Base-by-base conservation (phyloP, 2,113 vertebrate species). In the Spheniscus mendiculus region DNA sequence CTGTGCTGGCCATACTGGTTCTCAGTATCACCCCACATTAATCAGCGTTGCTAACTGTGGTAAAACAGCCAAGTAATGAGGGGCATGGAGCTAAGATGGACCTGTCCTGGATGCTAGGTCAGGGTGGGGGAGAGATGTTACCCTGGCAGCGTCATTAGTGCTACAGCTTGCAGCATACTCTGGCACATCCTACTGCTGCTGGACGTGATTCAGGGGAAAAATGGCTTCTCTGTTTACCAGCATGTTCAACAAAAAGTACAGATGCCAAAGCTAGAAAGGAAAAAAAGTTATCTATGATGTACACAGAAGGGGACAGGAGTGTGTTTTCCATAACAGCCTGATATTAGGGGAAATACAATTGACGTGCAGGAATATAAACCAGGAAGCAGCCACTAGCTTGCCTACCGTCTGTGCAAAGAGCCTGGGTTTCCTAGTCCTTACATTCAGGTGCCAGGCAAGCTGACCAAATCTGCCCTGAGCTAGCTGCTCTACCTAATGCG, bases 341-440 rank as follows among this genome's bases (percentile, higher is more conserved):
- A 34, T 70, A 53, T 80, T 25, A 45, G 72, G 62, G 56, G 66
- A 95, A 97, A 89, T 82, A 69, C 53, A 45, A 97, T 79, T 95
- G 77, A 93, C 65, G 18, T 36, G 40, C 27, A 96, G 65, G 65
- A 84, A 84, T 94, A 87, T 50, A 86, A 93, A 73, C 49, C 59
- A 90, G 12, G 12, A 72, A 58, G 30, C 19, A 72, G 19, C 12
- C 49, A 27, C 50, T 52, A 29, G 32, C 52, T 76, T 88, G 96
- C 72, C 85, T 95, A 47, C 89, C 36, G 7, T 66, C 38, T 85
- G 34, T 73, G 42, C 23, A 82, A 81, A 82, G 58, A 70, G 27
- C 44, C 36, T 5, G 47, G 12, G 45, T 56, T 34, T 89, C 36
- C 45, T 72, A 25, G 76, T 71, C 65, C 47, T 92, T 89, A 67